Percentiles rank a stretch among this genome's conserved stretches.
phyloP scores from a whole-genome alignment of 2,113 vertebrate species.

The Lucifuga dentata region DNA sequence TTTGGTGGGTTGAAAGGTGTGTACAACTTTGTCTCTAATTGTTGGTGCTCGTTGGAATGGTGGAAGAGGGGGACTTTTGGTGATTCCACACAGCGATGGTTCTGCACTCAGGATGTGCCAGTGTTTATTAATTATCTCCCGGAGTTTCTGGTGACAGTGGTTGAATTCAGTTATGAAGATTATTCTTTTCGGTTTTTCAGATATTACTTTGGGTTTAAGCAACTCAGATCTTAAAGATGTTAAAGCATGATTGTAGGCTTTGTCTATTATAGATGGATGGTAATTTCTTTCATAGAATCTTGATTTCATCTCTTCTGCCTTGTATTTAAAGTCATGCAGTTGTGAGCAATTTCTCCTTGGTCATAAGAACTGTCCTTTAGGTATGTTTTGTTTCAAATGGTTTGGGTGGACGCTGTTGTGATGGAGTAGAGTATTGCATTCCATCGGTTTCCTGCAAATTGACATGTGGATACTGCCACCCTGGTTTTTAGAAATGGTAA shows the following conservation, averaged over 20 bases:
- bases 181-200: neutral
- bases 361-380: constrained; percentile 4
- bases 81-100: neutral
- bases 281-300: too few species aligned
- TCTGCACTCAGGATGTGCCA: too few species aligned
- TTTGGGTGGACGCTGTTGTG: neutral
- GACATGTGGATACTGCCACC: neutral
- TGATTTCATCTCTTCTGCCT: too few species aligned
- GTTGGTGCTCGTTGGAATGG: neutral
- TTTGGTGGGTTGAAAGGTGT: neutral
- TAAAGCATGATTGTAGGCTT: too few species aligned
- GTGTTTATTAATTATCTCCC: neutral
- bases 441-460: neutral
- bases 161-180: neutral
- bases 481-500: too few species aligned
- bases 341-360: neutral
- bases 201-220: neutral
- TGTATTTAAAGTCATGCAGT: neutral
- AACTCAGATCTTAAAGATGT: neutral
- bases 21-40: constrained; percentile 2
- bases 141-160: too few species aligned
- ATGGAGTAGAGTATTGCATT: neutral
- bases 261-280: too few species aligned
- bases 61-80: neutral
- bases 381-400: constrained; percentile 2